A percentile compares a stretch with the other conserved stretches of the same genome.
Conservation (phyloP, 2,888 invertebrate species). For the Limnephilus lunatus region DNA sequence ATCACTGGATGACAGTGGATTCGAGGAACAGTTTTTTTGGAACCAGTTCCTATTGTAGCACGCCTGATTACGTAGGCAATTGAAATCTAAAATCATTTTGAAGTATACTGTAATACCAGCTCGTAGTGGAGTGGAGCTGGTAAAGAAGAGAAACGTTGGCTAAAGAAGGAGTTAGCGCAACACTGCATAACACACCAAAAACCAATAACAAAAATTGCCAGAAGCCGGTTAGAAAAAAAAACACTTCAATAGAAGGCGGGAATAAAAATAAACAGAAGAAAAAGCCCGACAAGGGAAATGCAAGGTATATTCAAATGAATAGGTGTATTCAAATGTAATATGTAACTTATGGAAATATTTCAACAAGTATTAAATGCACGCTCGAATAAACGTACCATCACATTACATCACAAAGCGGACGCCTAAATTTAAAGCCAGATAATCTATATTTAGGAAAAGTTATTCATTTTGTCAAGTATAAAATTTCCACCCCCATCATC, state of each 20-base stretch:
- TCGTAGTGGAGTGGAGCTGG: too few relatives aligned
- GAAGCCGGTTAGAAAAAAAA: not conserved
- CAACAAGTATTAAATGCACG: conserved; percentile 19
- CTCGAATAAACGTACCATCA: conserved; percentile 11
- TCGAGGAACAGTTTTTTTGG: too few relatives aligned
- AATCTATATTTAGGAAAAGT: conserved; percentile 44
- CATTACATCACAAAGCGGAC: conserved; percentile 11
- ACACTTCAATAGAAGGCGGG: not conserved
- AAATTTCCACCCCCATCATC: conserved; percentile 48
- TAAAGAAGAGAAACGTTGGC: too few relatives aligned
- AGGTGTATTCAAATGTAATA: not conserved
- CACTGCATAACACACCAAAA: too few relatives aligned
- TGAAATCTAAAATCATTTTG: too few relatives aligned
- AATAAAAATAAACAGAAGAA: not conserved
- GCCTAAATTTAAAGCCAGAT: conserved; percentile 29
- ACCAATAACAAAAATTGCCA: too few relatives aligned
- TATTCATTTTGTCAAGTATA: conserved; percentile 45
- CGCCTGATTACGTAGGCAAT: too few relatives aligned
- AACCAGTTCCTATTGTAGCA: too few relatives aligned
- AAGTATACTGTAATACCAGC: too few relatives aligned
- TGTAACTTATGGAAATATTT: not conserved
- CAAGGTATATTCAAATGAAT: not conserved
- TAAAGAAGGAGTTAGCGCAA: too few relatives aligned
- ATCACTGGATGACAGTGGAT: too few relatives aligned
- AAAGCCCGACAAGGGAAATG: not conserved